Evolutionary conservation across 30 jellyfish, hydroid and myxozoan species (phyloP), one percentile per base, ranked within the genome.

Genomic region (Cassiopea xamachana): DNA sequence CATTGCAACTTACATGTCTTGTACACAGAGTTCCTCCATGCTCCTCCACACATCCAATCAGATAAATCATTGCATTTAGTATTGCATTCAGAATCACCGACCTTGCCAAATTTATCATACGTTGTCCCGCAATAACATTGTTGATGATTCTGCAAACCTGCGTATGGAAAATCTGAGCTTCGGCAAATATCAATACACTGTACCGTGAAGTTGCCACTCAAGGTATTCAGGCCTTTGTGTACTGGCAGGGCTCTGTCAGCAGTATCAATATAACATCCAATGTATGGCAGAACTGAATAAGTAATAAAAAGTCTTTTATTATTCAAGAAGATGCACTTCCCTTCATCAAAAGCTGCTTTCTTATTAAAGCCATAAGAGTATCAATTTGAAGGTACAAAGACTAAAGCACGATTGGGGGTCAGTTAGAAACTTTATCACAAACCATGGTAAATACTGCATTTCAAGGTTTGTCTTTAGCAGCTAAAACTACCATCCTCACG

Each of bases 11-110:
- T 71, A 16, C 83, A 48, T 82, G 90, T 64, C 68, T 51, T 82
- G 90, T 82, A 82, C 13, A 82, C 81, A 48, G 90, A 82, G 39
- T 82, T 82, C 49, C 16, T 46, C 82, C 82, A 82, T 13, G 49
- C 59, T 39, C 83, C 90, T 43, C 90, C 90, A 3, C 90, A 82
- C 9, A 17, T 27, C 72, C 27, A 27, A 2, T 74, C 75, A 45
- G 90, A 8, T 43, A 9, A 10, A 44, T 82, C 90, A 0, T 60
- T 1, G 46, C 90, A 82, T 0, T 71, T 1, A 12, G 60, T 46
- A 8, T 10, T 43, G 81, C 90, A 82, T 0, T 27, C 6, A 17
- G 51, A 17, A 15, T 82, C 90, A 16, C 18, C 82, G 2, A 10
- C 82, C 17, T 27, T 49, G 1, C 90, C 75, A 46, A 64, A 18